These are phyloP conservation scores for Leucophenga montana DNA, from an alignment of 2,888 invertebrate genomes.

Conservation along the genomic window DNA sequence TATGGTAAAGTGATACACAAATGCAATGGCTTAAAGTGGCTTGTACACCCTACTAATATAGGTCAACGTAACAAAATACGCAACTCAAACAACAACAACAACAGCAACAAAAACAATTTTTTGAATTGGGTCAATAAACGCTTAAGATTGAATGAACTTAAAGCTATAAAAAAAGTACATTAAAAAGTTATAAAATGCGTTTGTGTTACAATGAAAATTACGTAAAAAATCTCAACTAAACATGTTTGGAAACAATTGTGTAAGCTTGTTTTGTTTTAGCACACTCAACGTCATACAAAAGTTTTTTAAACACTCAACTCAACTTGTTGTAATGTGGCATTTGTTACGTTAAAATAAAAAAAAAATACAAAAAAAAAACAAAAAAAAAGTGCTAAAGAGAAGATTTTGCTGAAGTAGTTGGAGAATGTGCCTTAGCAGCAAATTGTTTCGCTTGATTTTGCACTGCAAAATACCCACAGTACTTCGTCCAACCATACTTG, in stretches of 20 bases:
- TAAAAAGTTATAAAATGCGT: constrained; percentile 20
- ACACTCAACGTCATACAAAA: constrained; percentile 17
- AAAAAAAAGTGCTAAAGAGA: neutral
- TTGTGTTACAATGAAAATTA: too few relatives aligned
- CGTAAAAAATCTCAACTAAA: too few relatives aligned
- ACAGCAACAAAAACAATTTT: neutral
- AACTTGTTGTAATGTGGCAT: too few relatives aligned
- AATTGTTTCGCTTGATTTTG: constrained; percentile 64
- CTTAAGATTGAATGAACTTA: neutral
- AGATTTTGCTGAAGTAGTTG: neutral
- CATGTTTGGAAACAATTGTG: constrained; percentile 11
- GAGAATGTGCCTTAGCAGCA: constrained; percentile 31
- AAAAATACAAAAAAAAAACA: constrained; percentile 32
- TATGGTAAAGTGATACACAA: too few relatives aligned
- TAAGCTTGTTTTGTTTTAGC: constrained; percentile 9
- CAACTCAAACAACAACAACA: neutral
- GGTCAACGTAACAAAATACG: neutral
- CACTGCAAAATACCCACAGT: constrained; percentile 38
- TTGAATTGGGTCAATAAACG: constrained; percentile 13
- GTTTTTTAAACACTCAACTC: neutral
- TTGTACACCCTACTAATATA: neutral
- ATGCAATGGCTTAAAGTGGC: neutral
- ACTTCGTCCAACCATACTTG: too few relatives aligned
- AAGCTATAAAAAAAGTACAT: constrained; percentile 9
- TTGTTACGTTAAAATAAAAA: neutral